A percentile compares a stretch with the other conserved stretches of the same genome.
These are phyloP conservation scores for Lasioglossum vierecki DNA, from an alignment of 2,888 invertebrate species.

Conservation along the genomic window DNA sequence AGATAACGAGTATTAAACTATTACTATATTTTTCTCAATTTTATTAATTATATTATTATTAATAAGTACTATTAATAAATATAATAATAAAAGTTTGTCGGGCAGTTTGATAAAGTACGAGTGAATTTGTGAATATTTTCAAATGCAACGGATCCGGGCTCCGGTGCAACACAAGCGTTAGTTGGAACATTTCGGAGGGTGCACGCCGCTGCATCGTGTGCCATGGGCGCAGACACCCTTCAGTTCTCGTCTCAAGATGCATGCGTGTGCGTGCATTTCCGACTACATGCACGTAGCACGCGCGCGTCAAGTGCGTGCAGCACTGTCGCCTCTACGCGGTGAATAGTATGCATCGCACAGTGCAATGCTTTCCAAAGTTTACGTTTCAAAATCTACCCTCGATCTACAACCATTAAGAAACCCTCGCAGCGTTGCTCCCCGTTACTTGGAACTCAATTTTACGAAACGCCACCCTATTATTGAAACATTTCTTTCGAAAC, in stretches of 20 bases:
- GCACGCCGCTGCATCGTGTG: slow-evolving; percentile 62
- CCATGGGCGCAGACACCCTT: slow-evolving; percentile 79
- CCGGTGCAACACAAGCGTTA: neutral
- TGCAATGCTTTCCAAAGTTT: slow-evolving; percentile 52
- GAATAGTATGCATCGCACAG: slow-evolving; percentile 22
- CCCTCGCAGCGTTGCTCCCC: neutral
- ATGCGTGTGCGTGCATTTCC: slow-evolving; percentile 64
- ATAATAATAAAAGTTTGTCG: no score
- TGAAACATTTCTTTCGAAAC: neutral
- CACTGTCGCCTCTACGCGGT: slow-evolving; percentile 56
- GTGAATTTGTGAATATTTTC: no score
- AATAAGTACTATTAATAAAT: no score
- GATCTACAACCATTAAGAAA: neutral
- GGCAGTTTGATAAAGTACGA: neutral
- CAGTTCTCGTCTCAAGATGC: slow-evolving; percentile 63
- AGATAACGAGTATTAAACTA: no score
- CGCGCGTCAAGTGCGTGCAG: slow-evolving; percentile 76
- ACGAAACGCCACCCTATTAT: neutral
- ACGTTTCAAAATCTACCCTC: slow-evolving; percentile 60
- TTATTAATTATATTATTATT: no score
- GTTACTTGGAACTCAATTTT: neutral
- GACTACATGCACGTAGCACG: slow-evolving; percentile 68
- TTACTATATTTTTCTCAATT: no score
- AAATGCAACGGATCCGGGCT: neutral
- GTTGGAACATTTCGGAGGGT: slow-evolving; percentile 21